These are phyloP conservation scores for Pelusios castaneus DNA, from an alignment of 2,113 vertebrate species.

Conservation along the genomic window DNA sequence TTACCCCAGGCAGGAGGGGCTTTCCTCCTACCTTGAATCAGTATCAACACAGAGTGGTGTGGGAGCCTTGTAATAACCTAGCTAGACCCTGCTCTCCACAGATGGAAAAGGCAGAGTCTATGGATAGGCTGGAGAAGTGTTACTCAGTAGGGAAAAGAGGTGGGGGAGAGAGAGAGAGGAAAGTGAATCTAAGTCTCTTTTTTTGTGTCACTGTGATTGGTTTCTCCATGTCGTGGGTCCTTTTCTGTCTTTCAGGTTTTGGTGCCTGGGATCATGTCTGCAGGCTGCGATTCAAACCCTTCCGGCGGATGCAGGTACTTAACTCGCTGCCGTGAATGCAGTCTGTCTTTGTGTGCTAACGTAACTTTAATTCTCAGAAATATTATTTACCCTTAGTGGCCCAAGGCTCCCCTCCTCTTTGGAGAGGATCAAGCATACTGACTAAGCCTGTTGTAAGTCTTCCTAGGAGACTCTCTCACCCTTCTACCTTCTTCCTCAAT, in stretches of 20 bases:
- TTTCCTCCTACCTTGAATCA: background rate
- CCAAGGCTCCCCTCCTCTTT: background rate
- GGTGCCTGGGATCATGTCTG: slow-evolving; percentile 94
- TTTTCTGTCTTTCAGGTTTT: slow-evolving; percentile 80
- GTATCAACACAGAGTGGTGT: background rate
- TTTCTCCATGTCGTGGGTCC: background rate
- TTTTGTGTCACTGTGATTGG: background rate
- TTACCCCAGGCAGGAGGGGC: background rate
- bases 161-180: background rate
- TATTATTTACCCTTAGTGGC: background rate
- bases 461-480: background rate
- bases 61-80: background rate
- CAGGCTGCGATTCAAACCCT: slow-evolving; percentile 89
- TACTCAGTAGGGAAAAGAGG: background rate
- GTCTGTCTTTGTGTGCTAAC: background rate
- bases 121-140: background rate
- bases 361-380: background rate
- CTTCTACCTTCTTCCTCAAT: background rate
- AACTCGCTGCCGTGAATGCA: background rate
- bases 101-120: background rate
- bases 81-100: background rate
- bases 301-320: slow-evolving; percentile 94
- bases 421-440: background rate
- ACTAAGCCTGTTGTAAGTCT: background rate
- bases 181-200: background rate